Evolutionary conservation across 1,140 invertebrate genomes (phyloP).

Genomic region (Zelostemma sp.): DNA sequence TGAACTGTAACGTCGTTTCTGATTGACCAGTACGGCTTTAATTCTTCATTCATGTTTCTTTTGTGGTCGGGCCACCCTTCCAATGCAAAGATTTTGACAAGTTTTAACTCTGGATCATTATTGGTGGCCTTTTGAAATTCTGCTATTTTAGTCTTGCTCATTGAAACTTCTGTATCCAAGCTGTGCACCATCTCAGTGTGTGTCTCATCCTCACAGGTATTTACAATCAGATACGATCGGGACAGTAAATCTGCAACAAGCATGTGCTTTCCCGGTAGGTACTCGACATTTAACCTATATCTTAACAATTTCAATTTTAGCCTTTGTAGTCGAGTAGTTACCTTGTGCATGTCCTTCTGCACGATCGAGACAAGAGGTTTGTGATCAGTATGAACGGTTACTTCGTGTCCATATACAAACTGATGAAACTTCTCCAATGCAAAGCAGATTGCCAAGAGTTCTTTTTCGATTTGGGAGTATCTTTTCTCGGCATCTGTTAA

Average conservation of each 20-base stretch:
- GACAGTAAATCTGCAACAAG: constrained; percentile 52
- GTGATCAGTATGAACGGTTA: constrained; percentile 60
- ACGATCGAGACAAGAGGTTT: constrained; percentile 54
- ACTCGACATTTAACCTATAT: constrained; percentile 53
- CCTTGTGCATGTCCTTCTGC: constrained; percentile 30
- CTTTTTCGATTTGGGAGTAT: constrained; percentile 58
- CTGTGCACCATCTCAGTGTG: constrained; percentile 13
- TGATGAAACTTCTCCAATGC: constrained; percentile 52
- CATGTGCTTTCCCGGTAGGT: constrained; percentile 49
- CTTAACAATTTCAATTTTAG: constrained; percentile 58
- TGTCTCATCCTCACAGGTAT: constrained; percentile 2
- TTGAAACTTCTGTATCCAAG: constrained; percentile 15
- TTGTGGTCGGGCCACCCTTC: too few species aligned
- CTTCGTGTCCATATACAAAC: constrained; percentile 48
- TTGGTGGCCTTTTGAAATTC: too few species aligned
- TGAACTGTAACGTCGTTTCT: constrained; percentile 40
- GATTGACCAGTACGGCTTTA: constrained; percentile 14
- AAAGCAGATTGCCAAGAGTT: constrained; percentile 52
- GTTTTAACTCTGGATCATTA: too few species aligned
- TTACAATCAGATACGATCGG: constrained; percentile 29
- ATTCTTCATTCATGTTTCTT: too few species aligned
- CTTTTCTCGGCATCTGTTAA: constrained; percentile 52
- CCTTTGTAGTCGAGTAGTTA: constrained; percentile 57
- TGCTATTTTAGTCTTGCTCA: constrained; percentile 11
- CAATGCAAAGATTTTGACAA: too few species aligned